phyloP scores from a whole-genome alignment of 2,113 vertebrate species.

The Illadopsis cleaveri region DNA sequence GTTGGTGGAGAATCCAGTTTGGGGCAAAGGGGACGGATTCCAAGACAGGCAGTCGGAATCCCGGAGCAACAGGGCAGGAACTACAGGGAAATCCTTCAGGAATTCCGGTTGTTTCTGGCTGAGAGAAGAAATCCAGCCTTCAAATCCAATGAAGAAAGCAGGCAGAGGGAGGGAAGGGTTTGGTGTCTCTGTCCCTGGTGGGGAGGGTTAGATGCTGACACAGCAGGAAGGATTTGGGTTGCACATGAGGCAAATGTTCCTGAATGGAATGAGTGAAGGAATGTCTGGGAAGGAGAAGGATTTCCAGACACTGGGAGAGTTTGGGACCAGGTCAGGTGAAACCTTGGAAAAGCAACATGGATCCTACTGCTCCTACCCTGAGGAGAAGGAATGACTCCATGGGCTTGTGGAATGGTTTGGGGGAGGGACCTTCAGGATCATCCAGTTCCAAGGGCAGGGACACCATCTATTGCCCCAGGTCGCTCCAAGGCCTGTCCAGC shows the following conservation, averaged over 20 bases:
- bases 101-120: neutral
- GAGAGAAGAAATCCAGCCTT: neutral
- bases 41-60: neutral
- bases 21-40: neutral
- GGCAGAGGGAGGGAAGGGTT: neutral
- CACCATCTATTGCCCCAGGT: accelerated
- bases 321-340: neutral
- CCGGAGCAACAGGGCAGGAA: neutral
- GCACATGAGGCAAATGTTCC: neutral
- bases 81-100: neutral
- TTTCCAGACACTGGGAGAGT: neutral
- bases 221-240: neutral
- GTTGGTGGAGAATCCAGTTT: neutral
- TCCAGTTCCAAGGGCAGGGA: too few species aligned
- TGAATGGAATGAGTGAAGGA: neutral
- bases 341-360: neutral
- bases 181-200: neutral
- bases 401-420: neutral
- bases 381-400: neutral
- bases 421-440: neutral
- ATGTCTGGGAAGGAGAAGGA: neutral
- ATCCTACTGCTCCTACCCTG: neutral
- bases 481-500: neutral
- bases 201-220: neutral
- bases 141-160: neutral